Base-by-base conservation (phyloP, 23 tunicate species). In the Halocynthia roretzi region DNA sequence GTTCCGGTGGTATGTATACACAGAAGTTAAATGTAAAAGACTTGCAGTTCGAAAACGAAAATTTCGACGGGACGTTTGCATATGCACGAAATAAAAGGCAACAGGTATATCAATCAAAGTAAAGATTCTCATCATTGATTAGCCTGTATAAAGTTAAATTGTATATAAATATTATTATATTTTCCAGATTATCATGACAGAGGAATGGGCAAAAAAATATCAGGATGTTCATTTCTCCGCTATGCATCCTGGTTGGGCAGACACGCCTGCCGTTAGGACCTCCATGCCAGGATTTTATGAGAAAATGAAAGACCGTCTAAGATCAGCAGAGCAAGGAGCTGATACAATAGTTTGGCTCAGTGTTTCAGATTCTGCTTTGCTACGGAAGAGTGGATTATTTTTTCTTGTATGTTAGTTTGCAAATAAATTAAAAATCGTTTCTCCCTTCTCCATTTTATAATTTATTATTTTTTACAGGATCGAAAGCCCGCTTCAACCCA, bases 171-270 rank as follows among this genome's bases (percentile, higher is more conserved):
- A 60, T 60, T 15, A 15, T 15, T 60, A 60, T 15, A 15, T 12
- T 19, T 56, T 75, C 40, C 80, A 89, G 97, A 90, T 91, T 6
- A 91, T 91, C 8, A 50, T 91, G 17, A 91, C 94, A 20, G 98
- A 93, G 63, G 94, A 87, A 64, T 87, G 89, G 94, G 98, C 98
- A 5, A 87, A 93, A 50, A 56, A 51, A 61, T 76, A 83, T 51
- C 82, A 86, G 4, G 77, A 70, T 7, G 70, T 93, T 19, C 88
- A 87, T 44, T 93, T 93, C 75, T 93, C 81, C 8, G 57, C 83
- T 19, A 87, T 87, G 93, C 98, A 93, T 60, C 98, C 98, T 53
- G 98, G 98, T 10, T 93, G 98, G 98, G 98, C 98, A n/a, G 98
- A 93, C 53, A 93, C 98, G 12, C 98, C 98, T 5, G 98, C 98